Percentiles rank a stretch among this genome's conserved stretches.
Evolutionary conservation across 1,140 invertebrate species (phyloP).

Genomic region (Xylocopa sonorina): DNA sequence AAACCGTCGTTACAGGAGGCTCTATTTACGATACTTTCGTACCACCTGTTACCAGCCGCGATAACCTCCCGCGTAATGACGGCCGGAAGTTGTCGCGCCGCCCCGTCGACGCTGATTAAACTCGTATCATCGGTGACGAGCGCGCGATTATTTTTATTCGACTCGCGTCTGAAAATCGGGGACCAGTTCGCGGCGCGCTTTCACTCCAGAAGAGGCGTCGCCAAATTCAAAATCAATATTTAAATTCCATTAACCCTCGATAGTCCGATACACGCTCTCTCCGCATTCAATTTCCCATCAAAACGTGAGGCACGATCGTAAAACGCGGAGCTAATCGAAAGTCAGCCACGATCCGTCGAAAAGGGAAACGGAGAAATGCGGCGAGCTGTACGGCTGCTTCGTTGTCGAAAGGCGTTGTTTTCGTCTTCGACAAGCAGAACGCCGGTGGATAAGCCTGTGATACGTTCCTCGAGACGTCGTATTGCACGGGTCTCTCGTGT

Average conservation of each 20-base stretch:
- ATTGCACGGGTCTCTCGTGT: conserved; percentile 40
- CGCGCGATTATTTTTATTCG: too few species aligned
- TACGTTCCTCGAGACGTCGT: conserved; percentile 61
- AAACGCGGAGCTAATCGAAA: conserved; percentile 28
- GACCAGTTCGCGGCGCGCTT: neutral
- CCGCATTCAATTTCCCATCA: neutral
- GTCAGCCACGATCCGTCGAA: neutral
- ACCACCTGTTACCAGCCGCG: conserved; percentile 39
- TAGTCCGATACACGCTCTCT: neutral
- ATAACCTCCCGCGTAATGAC: conserved; percentile 26
- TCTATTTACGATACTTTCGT: conserved; percentile 48
- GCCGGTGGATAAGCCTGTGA: conserved; percentile 60
- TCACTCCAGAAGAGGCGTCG: neutral
- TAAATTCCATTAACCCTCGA: too few species aligned
- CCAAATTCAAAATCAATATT: too few species aligned
- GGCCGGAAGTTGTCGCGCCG: neutral
- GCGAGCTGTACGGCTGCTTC: neutral
- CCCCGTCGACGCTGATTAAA: too few species aligned
- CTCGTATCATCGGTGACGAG: conserved; percentile 4
- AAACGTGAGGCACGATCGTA: neutral
- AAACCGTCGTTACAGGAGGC: conserved; percentile 31
- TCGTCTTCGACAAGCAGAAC: conserved; percentile 49
- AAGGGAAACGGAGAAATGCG: neutral
- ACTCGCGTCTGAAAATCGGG: too few species aligned
- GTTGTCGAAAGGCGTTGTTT: conserved; percentile 30